Evolutionary conservation across 2,797 vertebrate species (phyloP).

Genomic region (Rhynchonycteris naso): DNA sequence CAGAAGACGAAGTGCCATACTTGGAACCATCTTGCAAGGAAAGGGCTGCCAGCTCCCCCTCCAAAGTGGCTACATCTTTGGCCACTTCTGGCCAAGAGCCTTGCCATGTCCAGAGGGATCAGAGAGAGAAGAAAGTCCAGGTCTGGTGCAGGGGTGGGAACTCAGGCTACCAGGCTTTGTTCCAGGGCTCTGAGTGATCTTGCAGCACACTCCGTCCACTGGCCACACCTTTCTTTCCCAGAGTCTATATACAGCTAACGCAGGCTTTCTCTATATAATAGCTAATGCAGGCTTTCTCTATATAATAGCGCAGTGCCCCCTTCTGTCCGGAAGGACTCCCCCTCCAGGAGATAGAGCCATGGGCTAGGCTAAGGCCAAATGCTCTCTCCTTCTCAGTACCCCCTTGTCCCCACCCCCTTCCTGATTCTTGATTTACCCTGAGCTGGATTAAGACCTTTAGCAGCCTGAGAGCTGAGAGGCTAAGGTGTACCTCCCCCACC

Average conservation of each 20-base stretch:
- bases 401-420: background rate
- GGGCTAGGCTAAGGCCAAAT: background rate
- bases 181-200: background rate
- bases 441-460: background rate
- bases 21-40: background rate
- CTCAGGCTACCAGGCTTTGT: background rate
- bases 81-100: slow-evolving; percentile 4
- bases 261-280: background rate
- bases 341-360: background rate
- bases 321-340: background rate
- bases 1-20: background rate
- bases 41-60: background rate
- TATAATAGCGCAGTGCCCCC: rapidly evolving
- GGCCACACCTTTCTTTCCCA: background rate
- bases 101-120: background rate
- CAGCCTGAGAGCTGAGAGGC: background rate
- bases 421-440: background rate
- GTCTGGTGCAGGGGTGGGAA: background rate
- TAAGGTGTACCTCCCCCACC: background rate
- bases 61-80: background rate
- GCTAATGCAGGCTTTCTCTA: rapidly evolving
- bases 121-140: background rate
- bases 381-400: background rate
- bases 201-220: rapidly evolving
- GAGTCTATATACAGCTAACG: rapidly evolving